These are phyloP conservation scores for Heteropelma amictum DNA, from an alignment of 2,888 invertebrate genomes.

Conservation along the genomic window DNA sequence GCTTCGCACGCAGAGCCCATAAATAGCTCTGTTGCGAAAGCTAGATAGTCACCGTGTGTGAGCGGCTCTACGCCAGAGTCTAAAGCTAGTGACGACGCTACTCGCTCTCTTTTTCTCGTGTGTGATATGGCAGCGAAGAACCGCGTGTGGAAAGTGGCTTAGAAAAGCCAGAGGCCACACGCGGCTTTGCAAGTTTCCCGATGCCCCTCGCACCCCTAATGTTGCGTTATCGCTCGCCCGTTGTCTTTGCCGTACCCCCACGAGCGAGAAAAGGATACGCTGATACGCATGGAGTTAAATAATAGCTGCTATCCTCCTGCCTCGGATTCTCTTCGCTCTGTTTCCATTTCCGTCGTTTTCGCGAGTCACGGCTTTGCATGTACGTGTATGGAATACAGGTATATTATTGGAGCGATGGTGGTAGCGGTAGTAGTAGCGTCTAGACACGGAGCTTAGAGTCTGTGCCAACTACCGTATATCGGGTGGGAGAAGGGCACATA, in stretches of 20 bases:
- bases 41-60: constrained; percentile 49
- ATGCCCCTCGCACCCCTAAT: constrained; percentile 54
- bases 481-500: constrained; percentile 12
- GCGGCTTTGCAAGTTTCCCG: constrained; percentile 67
- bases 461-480: constrained; percentile 14
- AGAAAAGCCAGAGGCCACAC: constrained; percentile 54
- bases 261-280: background rate
- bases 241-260: background rate
- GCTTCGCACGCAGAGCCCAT: constrained; percentile 71
- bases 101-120: constrained; percentile 21
- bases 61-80: constrained; percentile 17
- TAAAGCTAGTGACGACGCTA: constrained; percentile 37
- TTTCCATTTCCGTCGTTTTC: background rate
- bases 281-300: background rate
- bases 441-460: constrained; percentile 28
- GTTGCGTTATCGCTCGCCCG: constrained; percentile 71
- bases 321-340: background rate
- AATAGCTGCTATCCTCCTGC: constrained; percentile 21
- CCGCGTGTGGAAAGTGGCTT: constrained; percentile 65
- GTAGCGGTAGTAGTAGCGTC: background rate
- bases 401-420: constrained; percentile 2
- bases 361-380: background rate
- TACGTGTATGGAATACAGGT: constrained; percentile 1
- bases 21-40: constrained; percentile 68
- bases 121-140: constrained; percentile 52